Evolutionary conservation across 2,797 vertebrate species (phyloP).

Genomic region (Tangara arthus): DNA sequence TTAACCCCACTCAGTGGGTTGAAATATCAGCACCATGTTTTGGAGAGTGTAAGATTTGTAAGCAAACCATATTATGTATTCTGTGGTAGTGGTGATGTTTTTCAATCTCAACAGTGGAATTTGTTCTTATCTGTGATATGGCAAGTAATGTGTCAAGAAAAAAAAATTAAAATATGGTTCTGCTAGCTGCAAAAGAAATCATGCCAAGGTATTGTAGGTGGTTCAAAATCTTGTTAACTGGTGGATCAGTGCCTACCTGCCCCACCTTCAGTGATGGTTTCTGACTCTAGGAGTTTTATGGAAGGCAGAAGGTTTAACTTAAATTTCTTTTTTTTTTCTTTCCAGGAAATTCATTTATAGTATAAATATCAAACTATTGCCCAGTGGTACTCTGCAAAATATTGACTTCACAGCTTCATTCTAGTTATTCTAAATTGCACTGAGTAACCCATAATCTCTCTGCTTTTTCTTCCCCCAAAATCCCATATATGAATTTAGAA

Average conservation of each 20-base stretch:
- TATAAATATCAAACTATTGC: neutral
- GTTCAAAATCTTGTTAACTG: neutral
- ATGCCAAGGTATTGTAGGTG: neutral
- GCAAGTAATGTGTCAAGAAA: neutral
- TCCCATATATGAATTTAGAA: neutral
- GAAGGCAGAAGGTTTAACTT: neutral
- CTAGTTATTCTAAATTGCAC: neutral
- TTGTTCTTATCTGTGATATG: neutral
- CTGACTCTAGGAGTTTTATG: neutral
- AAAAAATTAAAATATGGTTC: neutral
- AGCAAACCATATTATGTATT: neutral
- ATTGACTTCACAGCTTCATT: neutral
- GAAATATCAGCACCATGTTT: neutral
- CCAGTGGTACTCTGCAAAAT: neutral
- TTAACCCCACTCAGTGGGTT: neutral
- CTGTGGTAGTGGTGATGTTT: neutral
- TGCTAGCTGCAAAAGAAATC: neutral
- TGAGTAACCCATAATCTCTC: neutral
- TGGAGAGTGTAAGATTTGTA: neutral
- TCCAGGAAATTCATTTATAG: neutral
- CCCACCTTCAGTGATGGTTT: neutral
- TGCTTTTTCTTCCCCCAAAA: neutral
- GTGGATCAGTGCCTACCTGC: neutral
- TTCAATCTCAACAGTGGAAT: neutral
- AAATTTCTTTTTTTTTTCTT: neutral